phyloP scores from a whole-genome alignment of 2,797 vertebrate genomes.

The Selene dorsalis region DNA sequence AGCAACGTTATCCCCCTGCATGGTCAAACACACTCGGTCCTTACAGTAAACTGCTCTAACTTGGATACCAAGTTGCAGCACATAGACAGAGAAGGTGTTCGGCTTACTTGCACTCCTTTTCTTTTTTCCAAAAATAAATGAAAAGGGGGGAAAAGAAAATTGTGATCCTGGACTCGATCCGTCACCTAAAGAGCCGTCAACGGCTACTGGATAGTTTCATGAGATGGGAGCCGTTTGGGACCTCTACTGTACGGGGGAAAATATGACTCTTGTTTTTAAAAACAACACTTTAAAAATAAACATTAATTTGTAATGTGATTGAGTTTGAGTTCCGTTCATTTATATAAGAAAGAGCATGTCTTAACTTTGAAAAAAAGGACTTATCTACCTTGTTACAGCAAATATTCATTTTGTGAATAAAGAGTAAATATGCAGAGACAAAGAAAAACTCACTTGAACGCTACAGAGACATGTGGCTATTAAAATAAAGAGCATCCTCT shows the following conservation, averaged over 20 bases:
- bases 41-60: constrained; percentile 1
- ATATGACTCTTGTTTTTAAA: constrained; percentile 5
- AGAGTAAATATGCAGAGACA: not conserved
- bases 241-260: constrained; percentile 11
- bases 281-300: not conserved
- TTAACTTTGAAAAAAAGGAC: not conserved
- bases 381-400: no score
- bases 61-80: constrained; percentile 5
- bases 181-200: constrained; percentile 87
- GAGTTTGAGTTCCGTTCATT: not conserved
- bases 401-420: not conserved
- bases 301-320: not conserved
- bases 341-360: no score
- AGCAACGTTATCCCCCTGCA: constrained; percentile 66
- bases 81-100: constrained; percentile 40
- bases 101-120: constrained; percentile 84
- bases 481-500: not conserved
- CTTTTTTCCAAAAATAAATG: constrained; percentile 81
- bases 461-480: not conserved
- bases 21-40: constrained; percentile 50
- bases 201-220: constrained; percentile 81
- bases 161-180: constrained; percentile 77
- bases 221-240: constrained; percentile 77
- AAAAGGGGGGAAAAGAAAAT: constrained; percentile 82
- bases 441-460: not conserved